These are phyloP conservation scores for Micronisus gabar DNA, from an alignment of 2,113 vertebrate genomes.

Conservation along the genomic window DNA sequence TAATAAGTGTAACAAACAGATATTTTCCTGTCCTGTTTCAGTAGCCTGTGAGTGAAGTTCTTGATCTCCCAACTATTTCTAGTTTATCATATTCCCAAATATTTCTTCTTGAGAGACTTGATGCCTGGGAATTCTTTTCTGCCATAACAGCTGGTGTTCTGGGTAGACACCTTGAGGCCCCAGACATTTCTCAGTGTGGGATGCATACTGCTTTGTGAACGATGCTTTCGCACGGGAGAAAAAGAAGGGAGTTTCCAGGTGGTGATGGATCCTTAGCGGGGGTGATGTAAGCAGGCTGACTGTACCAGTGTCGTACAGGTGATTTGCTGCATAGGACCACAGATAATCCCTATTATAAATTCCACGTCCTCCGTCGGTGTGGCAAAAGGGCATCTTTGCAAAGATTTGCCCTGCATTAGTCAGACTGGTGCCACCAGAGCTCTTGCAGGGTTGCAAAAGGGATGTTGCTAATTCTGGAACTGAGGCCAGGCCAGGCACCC, in stretches of 20 bases:
- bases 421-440: not conserved
- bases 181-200: not conserved
- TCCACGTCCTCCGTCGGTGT: rapidly evolving
- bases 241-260: not conserved
- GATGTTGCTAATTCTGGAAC: constrained; percentile 19
- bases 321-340: not conserved
- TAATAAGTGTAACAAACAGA: not conserved
- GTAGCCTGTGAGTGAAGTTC: not conserved
- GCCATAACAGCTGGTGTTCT: not conserved
- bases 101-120: not conserved
- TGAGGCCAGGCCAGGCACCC: not conserved
- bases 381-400: not conserved
- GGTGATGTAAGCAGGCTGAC: not conserved
- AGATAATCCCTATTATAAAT: not conserved
- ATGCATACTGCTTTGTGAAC: not conserved
- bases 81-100: not conserved
- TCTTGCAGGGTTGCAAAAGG: not conserved
- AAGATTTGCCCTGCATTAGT: not conserved
- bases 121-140: not conserved
- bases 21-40: not conserved
- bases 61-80: not conserved
- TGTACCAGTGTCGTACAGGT: not conserved
- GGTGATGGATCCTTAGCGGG: not conserved
- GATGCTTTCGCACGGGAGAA: not conserved
- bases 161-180: not conserved